Evolutionary conservation across 2,888 invertebrate species (phyloP).

Genomic region (Lasioglossum morio): DNA sequence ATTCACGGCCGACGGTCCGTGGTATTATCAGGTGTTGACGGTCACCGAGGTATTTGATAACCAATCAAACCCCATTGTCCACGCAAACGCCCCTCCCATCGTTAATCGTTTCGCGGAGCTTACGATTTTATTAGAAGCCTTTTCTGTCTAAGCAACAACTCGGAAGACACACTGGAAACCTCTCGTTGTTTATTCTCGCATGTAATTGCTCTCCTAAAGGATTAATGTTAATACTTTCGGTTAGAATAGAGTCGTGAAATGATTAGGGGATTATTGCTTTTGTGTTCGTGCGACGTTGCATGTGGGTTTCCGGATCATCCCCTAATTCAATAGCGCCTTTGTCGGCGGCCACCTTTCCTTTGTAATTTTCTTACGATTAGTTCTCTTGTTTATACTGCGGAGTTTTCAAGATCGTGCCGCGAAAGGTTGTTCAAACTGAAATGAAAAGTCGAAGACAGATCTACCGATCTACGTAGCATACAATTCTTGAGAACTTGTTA

Average conservation of each 20-base stretch:
- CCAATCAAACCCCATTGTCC: conserved; percentile 46
- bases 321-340: background rate
- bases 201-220: background rate
- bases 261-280: background rate
- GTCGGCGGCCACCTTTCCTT: background rate
- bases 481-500: background rate
- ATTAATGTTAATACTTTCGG: background rate
- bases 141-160: background rate
- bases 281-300: background rate
- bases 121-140: background rate
- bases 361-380: background rate
- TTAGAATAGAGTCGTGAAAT: background rate
- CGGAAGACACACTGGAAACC: background rate
- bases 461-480: background rate
- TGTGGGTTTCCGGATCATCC: background rate
- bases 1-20: conserved; percentile 27
- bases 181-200: background rate
- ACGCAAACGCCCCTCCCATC: background rate
- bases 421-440: background rate
- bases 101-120: conserved; percentile 2
- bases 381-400: background rate
- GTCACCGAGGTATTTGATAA: conserved; percentile 44
- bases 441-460: background rate
- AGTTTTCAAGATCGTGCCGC: background rate
- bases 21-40: conserved; percentile 41